These are phyloP conservation scores for Drosophila engyochracea DNA, from an alignment of 2,888 invertebrate genomes.

Conservation along the genomic window DNA sequence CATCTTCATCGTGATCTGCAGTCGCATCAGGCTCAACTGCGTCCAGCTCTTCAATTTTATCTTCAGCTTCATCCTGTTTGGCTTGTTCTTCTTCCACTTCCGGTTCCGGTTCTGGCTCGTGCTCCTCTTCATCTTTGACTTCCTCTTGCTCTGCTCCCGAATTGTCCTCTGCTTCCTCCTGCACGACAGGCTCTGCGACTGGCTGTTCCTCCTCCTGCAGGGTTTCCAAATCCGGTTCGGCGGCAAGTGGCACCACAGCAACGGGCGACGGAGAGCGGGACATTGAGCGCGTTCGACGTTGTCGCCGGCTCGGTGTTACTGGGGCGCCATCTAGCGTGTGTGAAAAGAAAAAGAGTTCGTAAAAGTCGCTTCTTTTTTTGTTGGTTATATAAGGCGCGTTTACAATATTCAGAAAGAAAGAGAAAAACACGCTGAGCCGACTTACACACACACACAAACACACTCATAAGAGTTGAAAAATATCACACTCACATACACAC, in stretches of 20 bases:
- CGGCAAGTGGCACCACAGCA: conserved; percentile 72
- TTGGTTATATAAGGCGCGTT: conserved; percentile 62
- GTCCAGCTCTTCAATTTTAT: conserved; percentile 30
- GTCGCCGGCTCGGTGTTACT: conserved; percentile 82
- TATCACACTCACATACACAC: conserved; percentile 29
- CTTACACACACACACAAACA: conserved; percentile 36
- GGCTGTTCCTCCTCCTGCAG: conserved; percentile 74
- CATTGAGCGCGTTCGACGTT: conserved; percentile 84
- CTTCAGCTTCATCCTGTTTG: conserved; percentile 26
- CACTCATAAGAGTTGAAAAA: conserved; percentile 15
- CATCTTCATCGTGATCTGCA: conserved; percentile 34
- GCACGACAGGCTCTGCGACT: conserved; percentile 35
- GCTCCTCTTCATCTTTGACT: conserved; percentile 35
- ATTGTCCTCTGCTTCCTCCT: conserved; percentile 67
- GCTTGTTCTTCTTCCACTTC: conserved; percentile 19
- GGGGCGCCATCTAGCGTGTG: conserved; percentile 66
- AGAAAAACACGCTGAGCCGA: conserved; percentile 54
- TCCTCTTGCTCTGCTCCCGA: conserved; percentile 67
- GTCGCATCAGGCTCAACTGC: conserved; percentile 17
- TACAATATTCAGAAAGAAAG: conserved; percentile 33
- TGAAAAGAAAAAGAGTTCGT: conserved; percentile 1
- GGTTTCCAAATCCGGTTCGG: conserved; percentile 79
- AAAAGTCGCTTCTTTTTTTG: conserved; percentile 17
- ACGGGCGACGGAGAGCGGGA: conserved; percentile 84
- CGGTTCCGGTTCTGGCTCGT: conserved; percentile 68